Percentiles rank a stretch among this genome's conserved stretches.
These are phyloP conservation scores for Reinhardtius hippoglossoides DNA, from an alignment of 2,113 vertebrate genomes.

Conservation along the genomic window DNA sequence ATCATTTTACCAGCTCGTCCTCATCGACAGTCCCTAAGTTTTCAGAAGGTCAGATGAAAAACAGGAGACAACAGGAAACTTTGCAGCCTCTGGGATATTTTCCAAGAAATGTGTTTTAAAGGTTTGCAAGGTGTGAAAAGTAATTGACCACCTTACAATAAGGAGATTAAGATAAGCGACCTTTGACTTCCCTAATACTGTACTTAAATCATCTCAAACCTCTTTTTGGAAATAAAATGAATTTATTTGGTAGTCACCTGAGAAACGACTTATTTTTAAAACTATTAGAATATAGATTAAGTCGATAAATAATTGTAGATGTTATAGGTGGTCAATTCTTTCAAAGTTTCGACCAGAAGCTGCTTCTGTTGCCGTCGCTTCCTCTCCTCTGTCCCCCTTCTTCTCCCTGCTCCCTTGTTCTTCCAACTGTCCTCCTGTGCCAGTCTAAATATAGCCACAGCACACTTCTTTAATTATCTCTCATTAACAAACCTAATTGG, in stretches of 20 bases:
- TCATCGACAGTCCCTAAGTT: constrained; percentile 10
- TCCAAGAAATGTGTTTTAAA: background rate
- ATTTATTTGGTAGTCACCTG: background rate
- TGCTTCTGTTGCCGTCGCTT: constrained; percentile 55
- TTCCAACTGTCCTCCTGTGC: constrained; percentile 71
- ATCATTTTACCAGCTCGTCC: background rate
- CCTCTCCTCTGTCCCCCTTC: constrained; percentile 52
- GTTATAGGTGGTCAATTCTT: constrained; percentile 36
- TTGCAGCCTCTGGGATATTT: too few relatives aligned
- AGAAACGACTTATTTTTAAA: background rate
- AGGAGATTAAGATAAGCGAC: background rate
- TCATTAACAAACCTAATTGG: constrained; percentile 79
- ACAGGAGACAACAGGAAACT: background rate
- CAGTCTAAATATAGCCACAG: constrained; percentile 77
- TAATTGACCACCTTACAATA: background rate
- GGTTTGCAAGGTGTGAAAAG: constrained; percentile 22
- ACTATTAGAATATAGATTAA: constrained; percentile 3
- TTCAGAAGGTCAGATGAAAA: constrained; percentile 25
- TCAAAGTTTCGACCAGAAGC: constrained; percentile 47
- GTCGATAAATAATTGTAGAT: constrained; percentile 7
- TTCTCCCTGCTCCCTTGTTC: constrained; percentile 49
- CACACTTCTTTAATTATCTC: constrained; percentile 80
- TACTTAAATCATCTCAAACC: background rate
- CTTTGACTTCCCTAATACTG: too few relatives aligned
- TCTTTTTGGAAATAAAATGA: background rate